Percentiles rank a stretch among this genome's conserved stretches.
Conservation (phyloP, 2,888 invertebrate species). For the Agrochola litura region DNA sequence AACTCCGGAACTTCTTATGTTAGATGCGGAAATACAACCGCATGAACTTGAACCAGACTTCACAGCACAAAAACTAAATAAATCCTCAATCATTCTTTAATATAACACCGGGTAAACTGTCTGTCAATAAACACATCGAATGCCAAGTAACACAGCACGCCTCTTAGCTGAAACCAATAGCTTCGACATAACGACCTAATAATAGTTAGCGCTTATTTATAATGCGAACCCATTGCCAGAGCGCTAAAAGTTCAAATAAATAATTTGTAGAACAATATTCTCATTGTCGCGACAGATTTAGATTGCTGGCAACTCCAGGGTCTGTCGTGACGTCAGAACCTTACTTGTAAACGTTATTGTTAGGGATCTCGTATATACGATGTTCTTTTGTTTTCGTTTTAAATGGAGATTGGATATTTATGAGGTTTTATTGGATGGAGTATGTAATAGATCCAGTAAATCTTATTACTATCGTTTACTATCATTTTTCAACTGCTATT, state of each 20-base stretch:
- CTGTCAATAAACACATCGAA: conserved; percentile 47
- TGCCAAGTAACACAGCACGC: conserved; percentile 49
- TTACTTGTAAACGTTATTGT: conserved; percentile 66
- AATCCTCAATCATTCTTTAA: conserved; percentile 14
- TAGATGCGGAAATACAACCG: not conserved
- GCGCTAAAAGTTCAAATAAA: conserved; percentile 59
- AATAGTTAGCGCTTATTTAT: conserved; percentile 53
- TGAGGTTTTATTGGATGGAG: conserved; percentile 44
- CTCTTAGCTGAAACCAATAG: conserved; percentile 58
- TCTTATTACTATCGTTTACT: not conserved
- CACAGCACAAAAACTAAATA: not conserved
- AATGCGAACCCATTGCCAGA: conserved; percentile 50
- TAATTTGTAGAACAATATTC: conserved; percentile 64
- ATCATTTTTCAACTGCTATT: not conserved
- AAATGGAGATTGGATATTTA: conserved; percentile 52
- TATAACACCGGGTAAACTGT: conserved; percentile 38
- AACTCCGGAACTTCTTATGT: not conserved
- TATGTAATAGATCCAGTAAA: conserved; percentile 15
- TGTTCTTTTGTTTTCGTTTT: conserved; percentile 52
- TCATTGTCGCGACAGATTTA: conserved; percentile 71
- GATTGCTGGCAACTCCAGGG: conserved; percentile 65
- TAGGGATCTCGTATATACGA: conserved; percentile 31
- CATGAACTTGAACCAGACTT: conserved; percentile 44
- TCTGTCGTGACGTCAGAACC: conserved; percentile 63
- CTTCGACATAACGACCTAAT: conserved; percentile 41